phyloP scores from a whole-genome alignment of 2,113 vertebrate species.

The Neolamprologus kungweensis region DNA sequence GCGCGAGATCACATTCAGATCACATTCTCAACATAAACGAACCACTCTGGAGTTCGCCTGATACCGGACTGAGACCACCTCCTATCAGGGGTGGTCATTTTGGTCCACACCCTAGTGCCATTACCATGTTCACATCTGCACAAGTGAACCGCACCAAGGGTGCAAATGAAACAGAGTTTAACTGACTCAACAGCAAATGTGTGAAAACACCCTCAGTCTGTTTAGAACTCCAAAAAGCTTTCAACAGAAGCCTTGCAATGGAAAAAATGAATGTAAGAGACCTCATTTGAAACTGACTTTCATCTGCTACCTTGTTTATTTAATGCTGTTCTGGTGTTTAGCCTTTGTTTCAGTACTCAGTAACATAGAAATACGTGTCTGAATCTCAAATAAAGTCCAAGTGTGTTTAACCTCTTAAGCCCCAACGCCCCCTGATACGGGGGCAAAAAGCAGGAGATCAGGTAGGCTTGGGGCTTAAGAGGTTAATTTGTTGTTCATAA shows the following conservation, averaged over 20 bases:
- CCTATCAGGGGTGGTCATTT: not conserved
- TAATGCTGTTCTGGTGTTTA: not conserved
- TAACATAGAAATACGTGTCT: not conserved
- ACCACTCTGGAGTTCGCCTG: not conserved
- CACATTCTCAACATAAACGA: not conserved
- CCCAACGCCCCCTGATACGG: too few species aligned
- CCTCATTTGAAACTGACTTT: not conserved
- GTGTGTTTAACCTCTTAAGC: too few species aligned
- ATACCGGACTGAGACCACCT: not conserved
- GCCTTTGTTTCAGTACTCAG: not conserved
- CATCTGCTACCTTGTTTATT: not conserved
- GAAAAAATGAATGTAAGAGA: not conserved
- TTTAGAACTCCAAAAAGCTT: not conserved
- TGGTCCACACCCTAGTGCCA: not conserved
- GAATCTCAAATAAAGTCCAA: not conserved
- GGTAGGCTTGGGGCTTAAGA: too few species aligned
- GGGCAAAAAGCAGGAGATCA: too few species aligned
- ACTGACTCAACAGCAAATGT: not conserved
- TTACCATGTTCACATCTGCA: not conserved
- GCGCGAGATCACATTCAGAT: not conserved
- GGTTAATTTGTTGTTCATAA: not conserved
- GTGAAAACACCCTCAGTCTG: not conserved
- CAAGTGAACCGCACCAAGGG: not conserved
- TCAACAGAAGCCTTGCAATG: not conserved
- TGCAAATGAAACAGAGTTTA: not conserved